A percentile compares a stretch with the other conserved stretches of the same genome.
Evolutionary conservation across 2,113 vertebrate species (phyloP).

Genomic region (Lepisosteus osseus): DNA sequence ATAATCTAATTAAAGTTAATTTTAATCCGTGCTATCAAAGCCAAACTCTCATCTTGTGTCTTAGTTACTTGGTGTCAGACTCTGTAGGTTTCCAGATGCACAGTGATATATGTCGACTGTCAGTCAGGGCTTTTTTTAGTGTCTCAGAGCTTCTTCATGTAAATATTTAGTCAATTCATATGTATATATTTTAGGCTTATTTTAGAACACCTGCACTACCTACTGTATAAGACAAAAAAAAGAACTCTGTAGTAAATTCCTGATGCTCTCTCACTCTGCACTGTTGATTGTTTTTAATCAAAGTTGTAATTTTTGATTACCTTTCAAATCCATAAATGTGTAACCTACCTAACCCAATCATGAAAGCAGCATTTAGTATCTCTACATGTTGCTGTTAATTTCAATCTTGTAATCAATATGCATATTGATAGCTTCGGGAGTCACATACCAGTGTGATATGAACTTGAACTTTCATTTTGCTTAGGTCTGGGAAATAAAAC

Average conservation of each 20-base stretch:
- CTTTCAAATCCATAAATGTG: slow-evolving; percentile 1
- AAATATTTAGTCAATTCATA: too few species aligned
- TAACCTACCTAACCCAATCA: neutral
- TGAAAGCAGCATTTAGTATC: neutral
- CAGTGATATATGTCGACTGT: slow-evolving; percentile 34
- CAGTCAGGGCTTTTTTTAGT: slow-evolving; percentile 37
- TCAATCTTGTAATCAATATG: neutral
- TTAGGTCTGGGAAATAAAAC: neutral
- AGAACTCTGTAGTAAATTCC: too few species aligned
- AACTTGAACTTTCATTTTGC: neutral
- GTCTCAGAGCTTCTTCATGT: neutral
- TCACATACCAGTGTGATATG: neutral
- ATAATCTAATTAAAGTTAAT: slow-evolving; percentile 75
- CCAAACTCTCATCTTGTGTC: slow-evolving; percentile 44
- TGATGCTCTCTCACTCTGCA: too few species aligned
- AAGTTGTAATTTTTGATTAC: neutral
- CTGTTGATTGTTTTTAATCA: too few species aligned
- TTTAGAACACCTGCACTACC: too few species aligned
- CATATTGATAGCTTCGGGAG: neutral
- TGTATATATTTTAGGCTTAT: too few species aligned
- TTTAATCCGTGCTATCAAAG: slow-evolving; percentile 65
- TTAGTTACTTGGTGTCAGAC: slow-evolving; percentile 45
- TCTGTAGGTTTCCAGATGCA: slow-evolving; percentile 43
- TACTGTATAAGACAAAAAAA: too few species aligned
- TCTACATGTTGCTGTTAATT: neutral